Conservation (phyloP, 1,140 invertebrate species). For the Zaprionus tsacasi region DNA sequence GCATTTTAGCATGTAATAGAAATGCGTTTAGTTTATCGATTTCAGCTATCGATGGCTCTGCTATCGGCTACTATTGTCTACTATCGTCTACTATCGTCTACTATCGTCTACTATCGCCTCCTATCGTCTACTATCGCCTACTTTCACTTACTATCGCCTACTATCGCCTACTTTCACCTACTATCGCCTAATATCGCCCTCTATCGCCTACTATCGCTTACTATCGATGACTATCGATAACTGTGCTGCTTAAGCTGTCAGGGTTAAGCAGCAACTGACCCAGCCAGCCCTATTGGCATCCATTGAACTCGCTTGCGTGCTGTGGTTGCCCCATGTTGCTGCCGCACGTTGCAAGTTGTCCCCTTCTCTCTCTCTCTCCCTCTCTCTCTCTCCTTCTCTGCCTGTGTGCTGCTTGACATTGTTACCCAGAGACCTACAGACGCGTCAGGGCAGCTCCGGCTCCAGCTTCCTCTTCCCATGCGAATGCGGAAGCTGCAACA, state of each 20-base stretch:
- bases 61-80: background rate
- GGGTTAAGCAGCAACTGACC: background rate
- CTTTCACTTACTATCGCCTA: no score
- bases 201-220: no score
- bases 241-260: background rate
- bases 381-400: no score
- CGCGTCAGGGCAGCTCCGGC: background rate
- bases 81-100: background rate
- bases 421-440: slow-evolving; percentile 50
- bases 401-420: slow-evolving; percentile 21
- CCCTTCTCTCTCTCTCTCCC: no score
- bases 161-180: background rate
- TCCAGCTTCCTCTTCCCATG: background rate
- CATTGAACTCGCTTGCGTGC: background rate
- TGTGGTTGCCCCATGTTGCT: background rate
- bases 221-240: background rate
- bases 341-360: background rate
- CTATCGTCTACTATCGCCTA: background rate
- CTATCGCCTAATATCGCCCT: background rate
- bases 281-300: background rate
- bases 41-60: background rate
- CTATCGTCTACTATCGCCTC: no score
- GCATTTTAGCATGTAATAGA: background rate
- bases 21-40: background rate
- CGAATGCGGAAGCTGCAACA: slow-evolving; percentile 45